A percentile compares a stretch with the other conserved stretches of the same genome.
These are phyloP conservation scores for Brachypodius melanocephalos DNA, from an alignment of 2,113 vertebrate species.

Conservation along the genomic window DNA sequence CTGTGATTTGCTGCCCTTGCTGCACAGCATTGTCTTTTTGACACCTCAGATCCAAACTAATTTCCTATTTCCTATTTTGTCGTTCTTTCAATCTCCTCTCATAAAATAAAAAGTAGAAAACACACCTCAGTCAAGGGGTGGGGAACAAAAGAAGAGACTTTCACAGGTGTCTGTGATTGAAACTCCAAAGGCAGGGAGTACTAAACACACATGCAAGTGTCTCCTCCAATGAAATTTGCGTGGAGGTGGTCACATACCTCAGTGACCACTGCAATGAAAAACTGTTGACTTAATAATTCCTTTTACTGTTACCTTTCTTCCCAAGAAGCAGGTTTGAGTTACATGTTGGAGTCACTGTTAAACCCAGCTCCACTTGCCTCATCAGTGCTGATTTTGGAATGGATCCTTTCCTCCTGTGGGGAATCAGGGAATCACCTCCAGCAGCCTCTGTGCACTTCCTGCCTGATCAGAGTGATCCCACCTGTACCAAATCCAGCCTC, in stretches of 20 bases:
- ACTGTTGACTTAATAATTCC: background rate
- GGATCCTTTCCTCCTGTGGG: background rate
- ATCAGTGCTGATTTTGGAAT: background rate
- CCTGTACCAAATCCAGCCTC: accelerated
- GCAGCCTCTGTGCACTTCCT: background rate
- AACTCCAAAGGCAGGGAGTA: background rate
- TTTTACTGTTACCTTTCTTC: background rate
- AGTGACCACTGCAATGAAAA: background rate
- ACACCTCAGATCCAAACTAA: background rate
- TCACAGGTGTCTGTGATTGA: background rate
- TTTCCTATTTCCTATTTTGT: background rate
- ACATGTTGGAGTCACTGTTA: background rate
- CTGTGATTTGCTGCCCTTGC: background rate
- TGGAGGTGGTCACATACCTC: background rate
- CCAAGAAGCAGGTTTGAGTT: background rate
- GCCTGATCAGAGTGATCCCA: background rate
- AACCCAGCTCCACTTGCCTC: background rate
- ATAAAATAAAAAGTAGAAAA: background rate
- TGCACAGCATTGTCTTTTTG: background rate
- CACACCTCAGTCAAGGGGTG: background rate
- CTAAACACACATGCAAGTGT: background rate
- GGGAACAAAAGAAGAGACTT: background rate
- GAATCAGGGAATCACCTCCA: background rate
- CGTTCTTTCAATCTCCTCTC: background rate
- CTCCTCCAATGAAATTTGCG: background rate